Conservation (phyloP, 2,888 invertebrate genomes). For the Monoplex corrugatus region DNA sequence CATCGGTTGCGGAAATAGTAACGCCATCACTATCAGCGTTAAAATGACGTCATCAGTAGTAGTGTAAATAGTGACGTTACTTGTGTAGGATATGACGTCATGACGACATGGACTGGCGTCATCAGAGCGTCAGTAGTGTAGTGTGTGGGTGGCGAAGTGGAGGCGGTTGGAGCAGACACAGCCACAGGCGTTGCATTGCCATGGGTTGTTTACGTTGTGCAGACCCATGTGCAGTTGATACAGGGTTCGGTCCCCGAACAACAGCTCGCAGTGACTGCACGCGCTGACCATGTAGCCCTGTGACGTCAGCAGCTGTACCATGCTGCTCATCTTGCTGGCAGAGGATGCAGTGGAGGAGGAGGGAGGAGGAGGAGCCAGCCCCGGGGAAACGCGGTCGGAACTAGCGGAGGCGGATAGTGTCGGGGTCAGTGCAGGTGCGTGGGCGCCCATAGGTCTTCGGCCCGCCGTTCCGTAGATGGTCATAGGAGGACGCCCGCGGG, state of each 20-base stretch:
- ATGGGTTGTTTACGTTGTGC: slow-evolving; percentile 98
- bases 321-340: slow-evolving; percentile 22
- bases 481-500: slow-evolving; percentile 48
- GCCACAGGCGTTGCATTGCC: slow-evolving; percentile 98
- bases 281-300: slow-evolving; percentile 51
- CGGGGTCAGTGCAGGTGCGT: neutral
- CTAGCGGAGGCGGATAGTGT: neutral
- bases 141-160: slow-evolving; percentile 89
- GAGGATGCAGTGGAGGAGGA: neutral
- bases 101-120: too few relatives aligned
- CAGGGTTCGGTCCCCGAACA: slow-evolving; percentile 96
- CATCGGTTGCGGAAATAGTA: neutral
- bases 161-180: slow-evolving; percentile 96
- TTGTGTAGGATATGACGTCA: too few relatives aligned
- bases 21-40: too few relatives aligned
- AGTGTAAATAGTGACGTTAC: too few relatives aligned
- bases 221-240: slow-evolving; percentile 99
- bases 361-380: neutral
- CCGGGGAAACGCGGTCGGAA: neutral
- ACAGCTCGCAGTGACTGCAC: slow-evolving; percentile 90
- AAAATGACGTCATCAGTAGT: too few relatives aligned
- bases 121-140: slow-evolving; percentile 66
- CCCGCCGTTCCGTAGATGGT: slow-evolving; percentile 28
- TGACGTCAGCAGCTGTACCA: slow-evolving; percentile 48
- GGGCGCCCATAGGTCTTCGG: neutral